A percentile compares a stretch with the other conserved stretches of the same genome.
phyloP scores from a whole-genome alignment of 2,888 invertebrate genomes.

The Macrosoma leucophasiata region DNA sequence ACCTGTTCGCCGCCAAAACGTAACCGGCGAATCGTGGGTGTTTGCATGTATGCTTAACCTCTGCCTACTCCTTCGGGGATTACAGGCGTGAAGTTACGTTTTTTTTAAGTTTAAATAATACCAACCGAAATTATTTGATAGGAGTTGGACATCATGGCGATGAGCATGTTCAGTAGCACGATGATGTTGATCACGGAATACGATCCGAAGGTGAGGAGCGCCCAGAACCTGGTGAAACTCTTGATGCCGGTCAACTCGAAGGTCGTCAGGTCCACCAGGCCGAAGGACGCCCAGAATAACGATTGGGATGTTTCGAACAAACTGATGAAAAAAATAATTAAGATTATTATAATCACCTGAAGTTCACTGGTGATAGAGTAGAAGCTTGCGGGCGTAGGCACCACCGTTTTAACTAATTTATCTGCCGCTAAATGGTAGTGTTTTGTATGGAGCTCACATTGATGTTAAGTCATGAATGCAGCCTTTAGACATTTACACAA shows the following conservation, averaged over 20 bases:
- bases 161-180: constrained; percentile 96
- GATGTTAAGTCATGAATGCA: no score
- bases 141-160: constrained; percentile 99
- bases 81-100: no score
- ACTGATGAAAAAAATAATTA: constrained; percentile 71
- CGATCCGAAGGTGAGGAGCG: constrained; percentile 96
- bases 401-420: no score
- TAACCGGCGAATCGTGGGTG: no score
- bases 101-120: background rate
- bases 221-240: constrained; percentile 97
- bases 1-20: no score
- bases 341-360: constrained; percentile 2
- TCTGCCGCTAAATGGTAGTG: no score
- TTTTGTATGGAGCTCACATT: no score
- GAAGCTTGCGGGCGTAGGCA: no score
- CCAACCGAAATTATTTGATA: constrained; percentile 97
- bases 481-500: no score
- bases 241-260: constrained; percentile 97
- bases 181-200: constrained; percentile 98
- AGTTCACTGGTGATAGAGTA: no score
- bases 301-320: constrained; percentile 98
- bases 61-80: no score
- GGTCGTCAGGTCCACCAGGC: constrained; percentile 94
- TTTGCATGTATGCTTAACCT: no score
- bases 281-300: constrained; percentile 98